A percentile compares a stretch with the other conserved stretches of the same genome.
Conservation (phyloP, 2,888 invertebrate species). For the Cephus pulcher region DNA sequence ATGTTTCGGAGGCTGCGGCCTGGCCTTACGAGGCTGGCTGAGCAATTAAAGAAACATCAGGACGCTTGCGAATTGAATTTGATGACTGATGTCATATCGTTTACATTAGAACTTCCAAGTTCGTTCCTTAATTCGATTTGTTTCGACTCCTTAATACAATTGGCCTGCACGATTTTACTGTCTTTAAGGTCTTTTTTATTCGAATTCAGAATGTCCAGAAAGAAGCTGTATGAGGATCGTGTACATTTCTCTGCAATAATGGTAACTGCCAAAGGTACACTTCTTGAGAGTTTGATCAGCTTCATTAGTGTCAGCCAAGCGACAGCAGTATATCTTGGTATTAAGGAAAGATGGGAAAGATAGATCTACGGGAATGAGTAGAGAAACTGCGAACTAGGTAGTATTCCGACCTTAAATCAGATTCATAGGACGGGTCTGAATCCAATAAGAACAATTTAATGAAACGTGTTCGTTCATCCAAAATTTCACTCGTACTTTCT, state of each 20-base stretch:
- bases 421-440: not conserved
- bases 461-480: not conserved
- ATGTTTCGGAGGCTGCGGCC: not conserved
- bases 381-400: not conserved
- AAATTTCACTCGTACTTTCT: not conserved
- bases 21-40: not conserved
- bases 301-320: not conserved
- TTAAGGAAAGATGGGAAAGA: not conserved
- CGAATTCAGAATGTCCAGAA: not conserved
- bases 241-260: not conserved
- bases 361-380: not conserved
- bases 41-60: not conserved
- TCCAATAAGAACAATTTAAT: not conserved
- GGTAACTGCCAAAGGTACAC: not conserved
- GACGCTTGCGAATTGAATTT: not conserved
- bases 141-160: not conserved
- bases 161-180: not conserved
- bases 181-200: not conserved
- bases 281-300: not conserved
- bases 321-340: not conserved
- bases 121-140: too few relatives aligned
- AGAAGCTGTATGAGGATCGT: not conserved
- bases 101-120: not conserved
- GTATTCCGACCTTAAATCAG: not conserved
- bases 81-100: not conserved